These are phyloP conservation scores for Marcusenius ussheri DNA, from an alignment of 2,113 vertebrate genomes.

Conservation along the genomic window DNA sequence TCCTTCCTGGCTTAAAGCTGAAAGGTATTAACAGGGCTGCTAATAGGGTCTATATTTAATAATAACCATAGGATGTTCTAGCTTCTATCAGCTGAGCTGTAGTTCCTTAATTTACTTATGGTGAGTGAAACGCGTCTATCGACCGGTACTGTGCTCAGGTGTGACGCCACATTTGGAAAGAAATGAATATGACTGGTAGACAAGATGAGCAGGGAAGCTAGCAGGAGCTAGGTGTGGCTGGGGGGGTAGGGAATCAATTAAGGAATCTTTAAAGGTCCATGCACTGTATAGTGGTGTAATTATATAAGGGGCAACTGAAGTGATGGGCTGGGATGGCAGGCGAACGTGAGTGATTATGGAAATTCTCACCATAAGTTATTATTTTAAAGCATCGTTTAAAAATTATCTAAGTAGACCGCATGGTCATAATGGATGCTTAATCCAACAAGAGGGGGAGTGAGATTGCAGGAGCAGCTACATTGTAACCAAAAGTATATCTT, in stretches of 20 bases:
- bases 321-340: background rate
- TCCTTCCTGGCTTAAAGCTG: background rate
- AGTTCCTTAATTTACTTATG: constrained; percentile 55
- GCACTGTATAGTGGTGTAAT: background rate
- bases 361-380: background rate
- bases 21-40: background rate
- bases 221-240: constrained; percentile 32
- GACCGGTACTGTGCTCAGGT: constrained; percentile 45
- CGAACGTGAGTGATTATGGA: background rate
- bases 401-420: background rate
- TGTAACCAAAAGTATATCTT: background rate
- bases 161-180: constrained; percentile 55
- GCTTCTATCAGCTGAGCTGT: constrained; percentile 56
- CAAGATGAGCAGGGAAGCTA: constrained; percentile 52
- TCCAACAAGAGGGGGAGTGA: background rate
- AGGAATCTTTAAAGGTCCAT: constrained; percentile 38
- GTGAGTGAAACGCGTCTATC: background rate
- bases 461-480: background rate
- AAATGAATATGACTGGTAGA: constrained; percentile 35
- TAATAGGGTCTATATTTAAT: background rate
- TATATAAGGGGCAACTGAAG: too few species aligned
- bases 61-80: constrained; percentile 52
- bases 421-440: background rate
- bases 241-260: constrained; percentile 23
- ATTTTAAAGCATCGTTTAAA: background rate